Evolutionary conservation across 2,797 vertebrate species (phyloP), one percentile per base, ranked within the genome.

Genomic region (Cossypha dichroa): DNA sequence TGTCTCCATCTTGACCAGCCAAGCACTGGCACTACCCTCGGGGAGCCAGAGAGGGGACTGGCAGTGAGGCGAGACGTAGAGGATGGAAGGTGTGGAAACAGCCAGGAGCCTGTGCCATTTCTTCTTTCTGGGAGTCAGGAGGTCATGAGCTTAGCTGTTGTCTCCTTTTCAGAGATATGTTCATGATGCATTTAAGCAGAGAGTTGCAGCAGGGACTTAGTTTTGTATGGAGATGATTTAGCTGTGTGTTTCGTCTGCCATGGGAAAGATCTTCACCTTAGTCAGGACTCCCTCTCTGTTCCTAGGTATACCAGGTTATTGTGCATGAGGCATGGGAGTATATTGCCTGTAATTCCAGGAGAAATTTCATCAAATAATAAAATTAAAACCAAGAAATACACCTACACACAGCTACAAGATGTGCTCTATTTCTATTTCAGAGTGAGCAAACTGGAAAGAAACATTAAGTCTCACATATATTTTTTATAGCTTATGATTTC

Each of bases 141-240:
- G 13, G 29, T 19, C 10, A 0, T 10, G 15, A 10, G 51, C 10
- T 16, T 9, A 45, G 15, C 2, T 3, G 2, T 2, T 29, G 11
- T n/a, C 18, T 88, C 38, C 13, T 73, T 62, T 92, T 38, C 60
- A 21, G 28, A 70, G 31, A 23, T 48, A 5, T 36, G 36, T 12
- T 52, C 58, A 6, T 17, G 15, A 12, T 81, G 8, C 11, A 33
- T 62, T 81, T 58, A 43, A 58, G 10, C 33, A 81, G 46, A 41
- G 9, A 23, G 1, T 38, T 51, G 58, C 20, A 83, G 36, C n/a
- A 59, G 18, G 31, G 36, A 28, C 33, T 5, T 19, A 9, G 13
- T 34, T 88, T 54, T 85, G 8, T 16, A 10, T 1, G 1, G 29
- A 34, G 36, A 12, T 36, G 28, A 31, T 75, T 84, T 56, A 33